These are phyloP conservation scores for Ormyrus nitidulus DNA, from an alignment of 2,888 invertebrate species.

Conservation along the genomic window DNA sequence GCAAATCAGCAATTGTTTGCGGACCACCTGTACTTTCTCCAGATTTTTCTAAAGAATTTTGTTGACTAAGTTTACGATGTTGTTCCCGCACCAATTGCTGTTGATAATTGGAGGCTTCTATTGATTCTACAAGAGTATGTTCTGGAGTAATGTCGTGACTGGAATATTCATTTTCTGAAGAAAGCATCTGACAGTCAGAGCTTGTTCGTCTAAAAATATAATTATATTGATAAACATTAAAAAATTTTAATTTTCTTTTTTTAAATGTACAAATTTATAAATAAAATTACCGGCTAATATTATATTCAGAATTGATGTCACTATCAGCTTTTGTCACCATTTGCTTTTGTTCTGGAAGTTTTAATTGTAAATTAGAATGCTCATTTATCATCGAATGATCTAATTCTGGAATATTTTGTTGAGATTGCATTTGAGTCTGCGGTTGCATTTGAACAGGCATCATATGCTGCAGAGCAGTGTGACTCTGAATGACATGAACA, in stretches of 20 bases:
- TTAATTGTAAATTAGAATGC: conserved; percentile 65
- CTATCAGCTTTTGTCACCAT: conserved; percentile 62
- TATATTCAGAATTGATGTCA: conserved; percentile 62
- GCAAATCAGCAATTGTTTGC: conserved; percentile 78
- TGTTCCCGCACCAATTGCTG: conserved; percentile 65
- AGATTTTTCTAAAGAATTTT: conserved; percentile 71
- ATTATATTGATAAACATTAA: conserved; percentile 16
- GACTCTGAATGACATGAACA: conserved; percentile 56
- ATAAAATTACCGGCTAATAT: conserved; percentile 64
- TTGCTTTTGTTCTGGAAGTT: conserved; percentile 67
- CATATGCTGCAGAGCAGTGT: conserved; percentile 56
- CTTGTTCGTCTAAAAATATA: conserved; percentile 65
- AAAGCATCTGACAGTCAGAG: conserved; percentile 69
- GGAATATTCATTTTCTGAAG: conserved; percentile 70
- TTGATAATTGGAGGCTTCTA: conserved; percentile 63
- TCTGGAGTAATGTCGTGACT: conserved; percentile 73
- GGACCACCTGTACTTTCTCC: conserved; percentile 66
- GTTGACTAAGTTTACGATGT: conserved; percentile 71
- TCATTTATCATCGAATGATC: conserved; percentile 59
- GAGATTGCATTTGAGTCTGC: conserved; percentile 60
- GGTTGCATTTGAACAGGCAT: conserved; percentile 54
- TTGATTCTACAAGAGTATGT: conserved; percentile 70
- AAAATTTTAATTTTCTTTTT: not conserved
- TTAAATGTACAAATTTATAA: conserved; percentile 11
- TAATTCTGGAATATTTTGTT: conserved; percentile 53